phyloP scores from a whole-genome alignment of 2,888 invertebrate genomes.

The Andrena bicolor region DNA sequence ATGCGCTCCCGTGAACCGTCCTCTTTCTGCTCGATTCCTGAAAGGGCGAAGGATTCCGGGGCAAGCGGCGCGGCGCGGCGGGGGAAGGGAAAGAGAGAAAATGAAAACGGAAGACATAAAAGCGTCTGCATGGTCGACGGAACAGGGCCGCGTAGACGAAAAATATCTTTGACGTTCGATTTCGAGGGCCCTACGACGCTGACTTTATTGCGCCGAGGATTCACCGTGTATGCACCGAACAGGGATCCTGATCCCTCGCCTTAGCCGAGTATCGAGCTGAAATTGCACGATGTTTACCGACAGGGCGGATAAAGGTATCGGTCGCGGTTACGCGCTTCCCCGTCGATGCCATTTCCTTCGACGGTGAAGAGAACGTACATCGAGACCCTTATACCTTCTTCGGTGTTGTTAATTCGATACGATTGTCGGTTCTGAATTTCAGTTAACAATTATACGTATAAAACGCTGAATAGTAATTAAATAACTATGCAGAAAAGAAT shows the following conservation, averaged over 20 bases:
- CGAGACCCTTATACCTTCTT: too few relatives aligned
- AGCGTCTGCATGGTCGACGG: slow-evolving; percentile 32
- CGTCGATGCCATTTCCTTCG: not conserved
- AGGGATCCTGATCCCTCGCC: not conserved
- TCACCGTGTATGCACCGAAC: not conserved
- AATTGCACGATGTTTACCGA: slow-evolving; percentile 21
- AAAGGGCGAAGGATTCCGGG: not conserved
- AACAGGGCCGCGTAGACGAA: slow-evolving; percentile 26
- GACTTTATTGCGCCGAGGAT: slow-evolving; percentile 36
- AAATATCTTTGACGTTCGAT: slow-evolving; percentile 56
- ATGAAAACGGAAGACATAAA: slow-evolving; percentile 52
- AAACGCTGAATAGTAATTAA: too few relatives aligned
- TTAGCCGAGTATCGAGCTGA: not conserved
- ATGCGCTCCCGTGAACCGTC: slow-evolving; percentile 15
- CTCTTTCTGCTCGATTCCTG: slow-evolving; percentile 11
- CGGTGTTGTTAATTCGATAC: too few relatives aligned
- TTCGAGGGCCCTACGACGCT: slow-evolving; percentile 6
- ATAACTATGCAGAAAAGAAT: too few relatives aligned
- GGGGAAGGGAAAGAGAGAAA: slow-evolving; percentile 18
- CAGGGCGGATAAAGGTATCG: slow-evolving; percentile 5
- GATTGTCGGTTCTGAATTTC: too few relatives aligned
- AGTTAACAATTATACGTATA: too few relatives aligned
- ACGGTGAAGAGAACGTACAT: not conserved
- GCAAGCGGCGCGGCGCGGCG: not conserved
- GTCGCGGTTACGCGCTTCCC: not conserved